Percentiles rank a stretch among this genome's conserved stretches.
Evolutionary conservation across 2,113 vertebrate genomes (phyloP).

Genomic region (Mixornis gularis): DNA sequence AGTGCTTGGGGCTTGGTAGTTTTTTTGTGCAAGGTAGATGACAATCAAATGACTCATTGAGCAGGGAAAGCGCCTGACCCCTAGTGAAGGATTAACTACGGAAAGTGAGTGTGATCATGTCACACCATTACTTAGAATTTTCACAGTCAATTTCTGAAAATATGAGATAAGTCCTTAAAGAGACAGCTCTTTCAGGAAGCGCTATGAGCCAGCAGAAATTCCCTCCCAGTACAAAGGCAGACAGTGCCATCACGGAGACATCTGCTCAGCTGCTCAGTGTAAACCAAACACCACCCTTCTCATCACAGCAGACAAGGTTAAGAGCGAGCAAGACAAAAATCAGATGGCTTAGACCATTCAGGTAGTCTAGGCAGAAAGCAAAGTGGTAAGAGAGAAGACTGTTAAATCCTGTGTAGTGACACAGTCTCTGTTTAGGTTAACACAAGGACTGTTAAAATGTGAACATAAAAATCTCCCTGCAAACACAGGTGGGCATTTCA

Average conservation of each 20-base stretch:
- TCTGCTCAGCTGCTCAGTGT: background rate
- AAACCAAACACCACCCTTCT: background rate
- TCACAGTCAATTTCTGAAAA: slow-evolving; percentile 80
- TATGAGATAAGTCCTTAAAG: slow-evolving; percentile 71
- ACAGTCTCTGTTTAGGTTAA: background rate
- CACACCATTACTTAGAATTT: slow-evolving; percentile 82
- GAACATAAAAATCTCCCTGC: background rate
- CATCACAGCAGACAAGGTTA: background rate
- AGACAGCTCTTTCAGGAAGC: slow-evolving; percentile 60
- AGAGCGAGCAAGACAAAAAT: background rate
- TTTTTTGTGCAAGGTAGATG: slow-evolving; percentile 82
- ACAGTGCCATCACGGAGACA: slow-evolving; percentile 6
- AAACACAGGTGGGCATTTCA: background rate
- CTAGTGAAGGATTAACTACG: slow-evolving; percentile 82
- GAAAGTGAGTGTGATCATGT: slow-evolving; percentile 84
- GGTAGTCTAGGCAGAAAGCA: background rate
- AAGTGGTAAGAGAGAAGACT: background rate
- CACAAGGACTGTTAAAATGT: background rate
- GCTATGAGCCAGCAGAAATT: slow-evolving; percentile 45
- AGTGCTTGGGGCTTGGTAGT: slow-evolving; percentile 77
- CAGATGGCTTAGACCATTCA: background rate
- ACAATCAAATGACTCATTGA: slow-evolving; percentile 87
- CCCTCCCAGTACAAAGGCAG: slow-evolving; percentile 13
- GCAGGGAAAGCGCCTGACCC: slow-evolving; percentile 78
- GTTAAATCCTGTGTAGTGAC: background rate